These are phyloP conservation scores for Elegia similella DNA, from an alignment of 2,888 invertebrate genomes.

Conservation along the genomic window DNA sequence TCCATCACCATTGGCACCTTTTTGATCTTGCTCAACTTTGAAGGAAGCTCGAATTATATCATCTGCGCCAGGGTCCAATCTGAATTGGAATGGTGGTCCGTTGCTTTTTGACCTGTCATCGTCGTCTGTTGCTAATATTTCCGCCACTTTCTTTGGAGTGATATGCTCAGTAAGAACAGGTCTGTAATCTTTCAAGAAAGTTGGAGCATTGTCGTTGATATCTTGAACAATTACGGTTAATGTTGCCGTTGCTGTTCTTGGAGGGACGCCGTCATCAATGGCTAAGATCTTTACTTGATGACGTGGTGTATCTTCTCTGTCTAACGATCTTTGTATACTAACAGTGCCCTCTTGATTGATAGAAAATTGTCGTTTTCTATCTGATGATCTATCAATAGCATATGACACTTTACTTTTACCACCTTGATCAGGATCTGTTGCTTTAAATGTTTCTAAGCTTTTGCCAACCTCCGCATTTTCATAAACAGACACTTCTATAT, in stretches of 20 bases:
- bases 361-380: slow-evolving; percentile 95
- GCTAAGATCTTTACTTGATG: slow-evolving; percentile 98
- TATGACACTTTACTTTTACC: slow-evolving; percentile 95
- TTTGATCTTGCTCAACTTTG: slow-evolving; percentile 98
- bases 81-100: slow-evolving; percentile 97
- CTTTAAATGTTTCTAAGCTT: slow-evolving; percentile 95
- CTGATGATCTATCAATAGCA: slow-evolving; percentile 95
- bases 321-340: slow-evolving; percentile 94
- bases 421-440: slow-evolving; percentile 97
- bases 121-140: slow-evolving; percentile 95
- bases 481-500: slow-evolving; percentile 94
- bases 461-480: slow-evolving; percentile 97
- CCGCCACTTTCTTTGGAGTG: slow-evolving; percentile 94
- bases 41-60: slow-evolving; percentile 96
- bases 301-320: slow-evolving; percentile 96
- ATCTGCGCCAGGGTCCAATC: slow-evolving; percentile 95
- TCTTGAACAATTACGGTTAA: slow-evolving; percentile 97
- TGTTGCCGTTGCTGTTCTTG: slow-evolving; percentile 96
- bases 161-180: slow-evolving; percentile 97
- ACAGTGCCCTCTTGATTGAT: slow-evolving; percentile 98
- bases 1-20: slow-evolving; percentile 98
- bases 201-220: slow-evolving; percentile 97
- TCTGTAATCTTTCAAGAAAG: slow-evolving; percentile 94
- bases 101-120: slow-evolving; percentile 97
- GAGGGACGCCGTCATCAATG: slow-evolving; percentile 96